Evolutionary conservation across 2,113 vertebrate genomes (phyloP), one percentile per base, ranked within the genome.

Genomic region (Gnathonemus longibarbis): DNA sequence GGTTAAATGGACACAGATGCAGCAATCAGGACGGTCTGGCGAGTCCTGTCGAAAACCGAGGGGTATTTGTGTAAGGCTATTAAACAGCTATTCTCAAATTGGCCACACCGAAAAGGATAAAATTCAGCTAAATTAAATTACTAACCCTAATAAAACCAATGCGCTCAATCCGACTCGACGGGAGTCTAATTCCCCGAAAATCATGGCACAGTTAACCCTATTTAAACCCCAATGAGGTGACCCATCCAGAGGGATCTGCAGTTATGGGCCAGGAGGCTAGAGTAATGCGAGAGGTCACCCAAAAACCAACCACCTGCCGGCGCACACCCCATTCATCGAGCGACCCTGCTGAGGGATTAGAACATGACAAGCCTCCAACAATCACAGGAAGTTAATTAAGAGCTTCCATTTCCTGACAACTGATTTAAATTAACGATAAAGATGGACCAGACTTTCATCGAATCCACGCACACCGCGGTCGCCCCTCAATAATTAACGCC

Each of bases 1-100:
- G 24, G 48, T 86, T 86, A 86, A 86, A 86, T 50, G 84, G 84
- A 49, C 49, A 50, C 84, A 86, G 84, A 50, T 86, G 84, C 84
- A 50, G 45, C 48, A 27, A 86, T 48, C 84, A 86, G 46, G 48
- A 86, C 10, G 45, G 84, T 10, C 24, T 49, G 45, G 45, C 27
- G 11, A 50, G 24, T 86, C 24, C 24, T 48, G n/a, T 27, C 13
- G 24, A 86, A 86, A 86, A 86, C 42, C 7, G 6, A 48, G 35
- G 74, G 35, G 74, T 80, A 8, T 80, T 80, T 80, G 74, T 35
- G 74, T 80, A 42, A 80, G 74, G 74, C 74, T 80, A 80, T 80
- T 80, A 80, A 17, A 80, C 35, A 42, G 35, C 74, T 39, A 42
- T 80, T 80, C 31, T 80, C 74, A 80, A 39, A 80, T 19, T 80